Evolutionary conservation across 2,113 vertebrate species (phyloP), one percentile per base, ranked within the genome.

Genomic region (Progne subis): DNA sequence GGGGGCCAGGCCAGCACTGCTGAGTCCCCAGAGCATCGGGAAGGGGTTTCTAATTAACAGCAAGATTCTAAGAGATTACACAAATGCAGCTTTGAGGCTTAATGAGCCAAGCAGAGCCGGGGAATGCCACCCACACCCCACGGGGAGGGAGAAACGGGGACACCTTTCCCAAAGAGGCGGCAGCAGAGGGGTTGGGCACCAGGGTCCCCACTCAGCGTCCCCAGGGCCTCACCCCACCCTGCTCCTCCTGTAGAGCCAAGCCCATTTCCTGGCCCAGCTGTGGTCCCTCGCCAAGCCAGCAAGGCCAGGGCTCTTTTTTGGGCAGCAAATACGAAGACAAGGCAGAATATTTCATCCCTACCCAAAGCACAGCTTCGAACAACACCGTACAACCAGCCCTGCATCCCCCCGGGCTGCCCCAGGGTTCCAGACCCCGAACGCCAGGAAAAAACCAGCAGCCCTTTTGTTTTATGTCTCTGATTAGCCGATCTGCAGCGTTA

Each of bases 21-120:
- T 1, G 52, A 31, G 55, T 0, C 25, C 12, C 0, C 18, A 0
- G 57, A 25, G 74, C 74, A 3, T 12, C 7, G 0, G 2, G 13
- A 68, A 59, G 79, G 10, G 37, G 37, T 37, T 37, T 44, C 55
- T 50, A 28, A 94, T 94, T 46, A 86, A 70, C 55, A 57, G 63
- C 77, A 50, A 47, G 91, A 39, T 37, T 34, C 52, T 53, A 6
- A 2, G 43, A 70, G 90, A 94, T 93, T 55, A 88, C 76, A 68
- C 60, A 59, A 57, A 81, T 23, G 46, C 57, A 63, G 47, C 26
- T 92, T 26, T 57, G 82, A 61, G 88, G 82, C n/a, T 95, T 94
- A 88, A 61, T 11, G 31, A 94, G 26, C 13, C 55, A 3, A 26
- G 87, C 56, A 6, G 11, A 49, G 82, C 37, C 31, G 1, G 1